A percentile compares a stretch with the other conserved stretches of the same genome.
These are phyloP conservation scores for Cybosia mesomella DNA, from an alignment of 2,888 invertebrate species.

Conservation along the genomic window DNA sequence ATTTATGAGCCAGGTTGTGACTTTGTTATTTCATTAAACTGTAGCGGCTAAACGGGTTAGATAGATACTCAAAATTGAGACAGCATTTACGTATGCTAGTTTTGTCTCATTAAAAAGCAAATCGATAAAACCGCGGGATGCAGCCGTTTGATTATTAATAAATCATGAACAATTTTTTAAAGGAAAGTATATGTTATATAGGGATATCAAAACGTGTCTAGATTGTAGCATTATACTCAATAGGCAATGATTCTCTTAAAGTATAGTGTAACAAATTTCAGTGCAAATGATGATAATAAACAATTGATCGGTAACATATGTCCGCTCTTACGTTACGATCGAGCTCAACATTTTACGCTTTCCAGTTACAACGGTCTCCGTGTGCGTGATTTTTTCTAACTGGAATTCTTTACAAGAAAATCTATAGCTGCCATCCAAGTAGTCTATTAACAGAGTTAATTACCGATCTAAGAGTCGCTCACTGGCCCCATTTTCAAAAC, in stretches of 20 bases:
- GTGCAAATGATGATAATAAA: constrained; percentile 42
- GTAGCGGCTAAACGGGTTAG: neutral
- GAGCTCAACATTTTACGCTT: constrained; percentile 76
- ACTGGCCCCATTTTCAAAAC: constrained; percentile 64
- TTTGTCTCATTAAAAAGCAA: neutral
- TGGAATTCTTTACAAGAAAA: constrained; percentile 81
- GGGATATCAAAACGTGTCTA: neutral
- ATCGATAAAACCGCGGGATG: neutral
- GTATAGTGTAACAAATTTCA: constrained; percentile 30
- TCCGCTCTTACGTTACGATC: constrained; percentile 41
- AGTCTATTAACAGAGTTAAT: constrained; percentile 79
- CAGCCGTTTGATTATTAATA: neutral
- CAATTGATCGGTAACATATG: constrained; percentile 50
- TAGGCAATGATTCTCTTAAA: no score
- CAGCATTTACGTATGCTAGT: neutral
- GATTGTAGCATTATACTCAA: neutral
- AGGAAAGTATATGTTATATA: neutral
- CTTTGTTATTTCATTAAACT: neutral
- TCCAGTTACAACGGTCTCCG: constrained; percentile 73
- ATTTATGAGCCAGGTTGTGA: neutral
- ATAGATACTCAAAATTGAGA: neutral
- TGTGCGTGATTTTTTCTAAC: constrained; percentile 66
- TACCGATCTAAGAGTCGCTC: constrained; percentile 69
- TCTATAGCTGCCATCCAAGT: constrained; percentile 53
- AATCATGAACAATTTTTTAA: neutral